A percentile compares a stretch with the other conserved stretches of the same genome.
phyloP scores from a whole-genome alignment of 2,888 invertebrate genomes.

The Drosophila histrio region DNA sequence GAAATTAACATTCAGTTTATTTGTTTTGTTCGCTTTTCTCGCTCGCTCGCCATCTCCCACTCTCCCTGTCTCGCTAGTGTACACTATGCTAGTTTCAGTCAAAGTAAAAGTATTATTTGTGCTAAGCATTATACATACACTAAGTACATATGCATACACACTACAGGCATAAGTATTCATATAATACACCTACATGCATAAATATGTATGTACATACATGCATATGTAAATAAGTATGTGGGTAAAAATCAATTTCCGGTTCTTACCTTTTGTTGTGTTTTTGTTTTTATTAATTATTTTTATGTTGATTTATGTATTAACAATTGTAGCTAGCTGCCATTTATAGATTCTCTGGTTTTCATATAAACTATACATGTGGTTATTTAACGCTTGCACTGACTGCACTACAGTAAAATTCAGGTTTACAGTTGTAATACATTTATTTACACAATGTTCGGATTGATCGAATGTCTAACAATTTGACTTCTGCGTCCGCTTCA shows the following conservation, averaged over 20 bases:
- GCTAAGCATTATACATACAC: conserved; percentile 8
- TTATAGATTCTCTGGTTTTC: conserved; percentile 24
- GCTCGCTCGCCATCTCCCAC: neutral
- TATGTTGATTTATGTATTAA: conserved; percentile 51
- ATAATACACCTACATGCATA: neutral
- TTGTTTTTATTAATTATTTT: conserved; percentile 18
- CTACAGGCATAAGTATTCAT: neutral
- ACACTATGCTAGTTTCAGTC: neutral
- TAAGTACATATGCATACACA: conserved; percentile 5
- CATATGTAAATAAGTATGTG: conserved; percentile 26
- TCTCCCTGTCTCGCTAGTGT: neutral
- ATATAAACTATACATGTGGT: conserved; percentile 55
- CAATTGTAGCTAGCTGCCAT: conserved; percentile 44
- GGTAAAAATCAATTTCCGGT: conserved; percentile 64
- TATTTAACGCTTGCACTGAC: conserved; percentile 50
- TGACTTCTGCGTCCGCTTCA: neutral
- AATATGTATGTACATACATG: conserved; percentile 10
- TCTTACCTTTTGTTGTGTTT: conserved; percentile 55
- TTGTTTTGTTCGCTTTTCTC: conserved; percentile 3
- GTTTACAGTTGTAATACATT: conserved; percentile 47
- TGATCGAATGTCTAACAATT: conserved; percentile 27
- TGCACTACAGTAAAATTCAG: conserved; percentile 48
- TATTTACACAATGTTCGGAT: conserved; percentile 48
- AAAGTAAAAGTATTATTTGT: conserved; percentile 18
- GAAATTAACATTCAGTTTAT: conserved; percentile 9